phyloP scores from a whole-genome alignment of 2,113 vertebrate genomes.

The Mugil cephalus region DNA sequence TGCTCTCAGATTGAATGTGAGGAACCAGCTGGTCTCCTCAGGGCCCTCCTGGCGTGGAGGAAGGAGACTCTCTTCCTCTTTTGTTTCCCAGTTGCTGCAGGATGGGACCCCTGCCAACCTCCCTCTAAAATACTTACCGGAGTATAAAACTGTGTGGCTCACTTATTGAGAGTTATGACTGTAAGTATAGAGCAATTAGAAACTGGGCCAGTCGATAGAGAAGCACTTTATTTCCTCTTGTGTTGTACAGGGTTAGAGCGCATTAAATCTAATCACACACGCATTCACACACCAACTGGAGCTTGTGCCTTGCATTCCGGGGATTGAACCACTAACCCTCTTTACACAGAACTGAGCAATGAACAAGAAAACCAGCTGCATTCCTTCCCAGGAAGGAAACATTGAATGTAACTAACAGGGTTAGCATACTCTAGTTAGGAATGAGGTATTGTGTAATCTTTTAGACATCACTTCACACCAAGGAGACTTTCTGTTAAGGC shows the following conservation, averaged over 20 bases:
- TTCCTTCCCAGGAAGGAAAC: constrained; percentile 9
- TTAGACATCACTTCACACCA: constrained; percentile 4
- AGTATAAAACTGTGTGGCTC: constrained; percentile 19
- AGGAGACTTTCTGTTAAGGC: neutral
- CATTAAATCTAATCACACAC: too few relatives aligned
- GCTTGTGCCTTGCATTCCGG: too few relatives aligned
- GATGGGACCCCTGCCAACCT: constrained; percentile 42
- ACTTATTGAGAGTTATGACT: constrained; percentile 33
- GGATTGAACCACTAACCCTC: too few relatives aligned
- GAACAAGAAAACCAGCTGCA: neutral
- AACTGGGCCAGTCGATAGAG: constrained; percentile 18
- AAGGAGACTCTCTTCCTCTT: constrained; percentile 47
- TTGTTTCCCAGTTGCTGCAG: constrained; percentile 67
- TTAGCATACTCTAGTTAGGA: too few relatives aligned
- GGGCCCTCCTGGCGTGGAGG: constrained; percentile 20
- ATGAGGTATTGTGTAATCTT: constrained; percentile 6
- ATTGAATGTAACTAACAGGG: constrained; percentile 5
- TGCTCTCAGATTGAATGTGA: constrained; percentile 39
- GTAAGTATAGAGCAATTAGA: constrained; percentile 23
- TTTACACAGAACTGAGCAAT: neutral
- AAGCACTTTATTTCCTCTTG: constrained; percentile 33
- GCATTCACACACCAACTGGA: too few relatives aligned
- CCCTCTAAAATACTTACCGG: constrained; percentile 9
- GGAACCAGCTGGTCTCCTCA: constrained; percentile 26
- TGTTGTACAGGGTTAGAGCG: constrained; percentile 1